Base-by-base conservation (phyloP, 2,888 invertebrate genomes). In the Mesopsocus fuscifrons region DNA sequence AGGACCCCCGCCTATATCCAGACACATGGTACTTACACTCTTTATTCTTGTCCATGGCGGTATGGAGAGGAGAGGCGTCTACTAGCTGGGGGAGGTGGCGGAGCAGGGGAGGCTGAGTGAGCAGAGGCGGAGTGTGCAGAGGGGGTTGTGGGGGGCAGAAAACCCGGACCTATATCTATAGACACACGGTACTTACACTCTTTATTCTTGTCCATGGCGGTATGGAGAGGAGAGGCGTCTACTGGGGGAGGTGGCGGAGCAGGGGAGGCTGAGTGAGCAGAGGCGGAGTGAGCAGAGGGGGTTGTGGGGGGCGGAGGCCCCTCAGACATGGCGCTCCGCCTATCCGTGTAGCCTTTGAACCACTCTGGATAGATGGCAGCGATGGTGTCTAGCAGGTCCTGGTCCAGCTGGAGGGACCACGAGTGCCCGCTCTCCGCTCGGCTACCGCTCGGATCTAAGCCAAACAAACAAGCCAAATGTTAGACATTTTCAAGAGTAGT, bases 21-120 rank as follows among this genome's bases (percentile, higher is more conserved):
- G n/a, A n/a, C n/a, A n/a, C n/a, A 18, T 16, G 22, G 41, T 57
- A 78, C 89, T 85, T 64, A 94, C 94, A 91, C 77, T 94, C 91
- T 72, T 94, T 94, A 65, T 94, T 94, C 64, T 87, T 88, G 63
- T 91, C 89, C 78, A 94, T 85, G 59, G 83, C 77, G 55, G 84
- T 80, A 59, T 87, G 84, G 55, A 94, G 71, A 41, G 92, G 92
- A 56, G 87, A 85, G 59, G 89, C 87, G 68, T 94, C 94, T 56
- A 94, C n/a, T n/a, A n/a, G n/a, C 87, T 63, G 85, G 76, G 58
- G 85, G 84, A 52, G 48, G 53, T 52, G 49, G 50, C 58, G 58
- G 59, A 59, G 56, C 58, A 47, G 48, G 23, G 41, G 47, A 33
- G 47, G 48, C 34, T 33, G 43, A 20, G 46, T 44, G 26, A 48